Base-by-base conservation (phyloP, 2,888 invertebrate genomes). In the Drosophila neonasuta region DNA sequence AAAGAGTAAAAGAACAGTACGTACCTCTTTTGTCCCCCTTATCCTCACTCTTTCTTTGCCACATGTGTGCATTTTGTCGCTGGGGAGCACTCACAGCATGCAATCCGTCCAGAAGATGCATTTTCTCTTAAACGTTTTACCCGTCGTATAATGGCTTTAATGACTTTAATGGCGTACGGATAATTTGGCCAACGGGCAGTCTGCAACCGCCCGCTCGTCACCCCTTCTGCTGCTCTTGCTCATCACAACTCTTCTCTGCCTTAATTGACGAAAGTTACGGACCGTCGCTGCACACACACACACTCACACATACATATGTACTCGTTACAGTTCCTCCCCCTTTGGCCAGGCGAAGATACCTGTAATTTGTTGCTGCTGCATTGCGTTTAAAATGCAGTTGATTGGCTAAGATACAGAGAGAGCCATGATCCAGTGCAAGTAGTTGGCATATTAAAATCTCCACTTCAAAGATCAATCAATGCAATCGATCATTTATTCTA, bases 61-160 rank as follows among this genome's bases (percentile, higher is more conserved):
- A 49, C 54, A 36, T 68, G 57, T 62, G 59, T 74, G 68, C 64
- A 76, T 74, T 74, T 58, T 79, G 79, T 68, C 68, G 79, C 70
- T 64, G 63, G 41, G 36, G 58, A 63, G 15, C 57, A 56, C 20
- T 15, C 44, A 59, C 72, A 62, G 66, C 71, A 39, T 41, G 49
- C 68, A 57, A 57, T 64, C 61, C 78, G 64, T 66, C 58, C 57
- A 80, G 85, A 76, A 87, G 79, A 77, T 79, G 88, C 76, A 79
- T 83, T 88, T 81, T 76, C 73, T 74, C 77, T 81, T 88, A 88
- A 86, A 88, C 88, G 86, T 76, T 86, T 87, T 80, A 83, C 86
- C 78, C 72, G 57, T 71, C 81, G 75, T 77, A 73, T 86, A 88
- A 88, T 86, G 87, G 71, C 69, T 83, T 83, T 86, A 87, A 87